Evolutionary conservation across 1,140 invertebrate genomes (phyloP).

Genomic region (Druon quercuslanigerum): DNA sequence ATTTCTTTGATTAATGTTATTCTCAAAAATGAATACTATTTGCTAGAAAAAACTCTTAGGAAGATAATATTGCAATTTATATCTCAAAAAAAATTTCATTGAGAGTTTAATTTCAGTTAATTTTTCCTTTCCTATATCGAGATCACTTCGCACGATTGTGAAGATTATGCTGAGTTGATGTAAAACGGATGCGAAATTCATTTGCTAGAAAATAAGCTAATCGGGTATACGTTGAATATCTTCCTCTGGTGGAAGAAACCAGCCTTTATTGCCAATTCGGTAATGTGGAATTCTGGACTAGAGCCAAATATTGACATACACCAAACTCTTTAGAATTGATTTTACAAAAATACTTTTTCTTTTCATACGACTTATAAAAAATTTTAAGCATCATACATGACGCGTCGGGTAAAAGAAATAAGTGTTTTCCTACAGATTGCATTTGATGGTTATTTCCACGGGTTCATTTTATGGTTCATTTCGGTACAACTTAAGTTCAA

Average conservation of each 20-base stretch:
- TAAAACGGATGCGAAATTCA: conserved; percentile 42
- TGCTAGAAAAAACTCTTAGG: too few relatives aligned
- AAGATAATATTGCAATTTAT: background rate
- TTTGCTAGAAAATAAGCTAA: conserved; percentile 52
- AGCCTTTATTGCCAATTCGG: conserved; percentile 52
- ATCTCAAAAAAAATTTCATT: background rate
- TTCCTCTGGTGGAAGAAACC: conserved; percentile 40
- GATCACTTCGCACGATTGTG: conserved; percentile 42
- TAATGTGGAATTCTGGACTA: conserved; percentile 47
- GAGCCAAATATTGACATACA: conserved; percentile 53
- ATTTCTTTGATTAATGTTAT: too few relatives aligned
- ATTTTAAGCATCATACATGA: conserved; percentile 6
- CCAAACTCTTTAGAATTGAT: conserved; percentile 16
- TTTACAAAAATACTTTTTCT: conserved; percentile 20
- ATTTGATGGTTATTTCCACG: conserved; percentile 27
- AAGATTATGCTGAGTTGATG: conserved; percentile 50
- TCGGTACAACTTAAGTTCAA: conserved; percentile 14
- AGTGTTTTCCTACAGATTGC: conserved; percentile 10
- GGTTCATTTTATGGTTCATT: conserved; percentile 21
- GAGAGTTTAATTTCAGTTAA: conserved; percentile 33
- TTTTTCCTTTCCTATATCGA: conserved; percentile 44
- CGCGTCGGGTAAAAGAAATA: conserved; percentile 8
- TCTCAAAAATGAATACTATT: too few relatives aligned
- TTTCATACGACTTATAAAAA: conserved; percentile 13
- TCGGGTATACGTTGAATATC: conserved; percentile 46